Evolutionary conservation across 2,113 vertebrate genomes (phyloP).

Genomic region (Microtus ochrogaster): DNA sequence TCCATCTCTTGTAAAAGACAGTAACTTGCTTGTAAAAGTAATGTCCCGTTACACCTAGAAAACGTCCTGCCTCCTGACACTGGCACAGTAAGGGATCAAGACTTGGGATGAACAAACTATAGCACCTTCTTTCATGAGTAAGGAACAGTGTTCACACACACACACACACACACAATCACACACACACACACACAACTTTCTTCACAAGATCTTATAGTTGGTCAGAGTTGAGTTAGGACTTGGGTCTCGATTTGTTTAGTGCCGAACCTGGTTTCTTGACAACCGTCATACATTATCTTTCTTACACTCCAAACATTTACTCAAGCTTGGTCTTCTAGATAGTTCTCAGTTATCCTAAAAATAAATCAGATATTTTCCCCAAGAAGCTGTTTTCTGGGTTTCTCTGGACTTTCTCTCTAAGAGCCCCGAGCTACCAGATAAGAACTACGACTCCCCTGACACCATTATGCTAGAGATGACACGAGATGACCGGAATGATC

Average conservation of each 20-base stretch:
- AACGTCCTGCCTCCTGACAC: neutral
- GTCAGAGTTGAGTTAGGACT: neutral
- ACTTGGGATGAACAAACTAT: too few species aligned
- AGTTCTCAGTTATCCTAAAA: neutral
- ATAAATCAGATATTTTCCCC: neutral
- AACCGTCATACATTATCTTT: neutral
- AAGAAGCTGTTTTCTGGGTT: neutral
- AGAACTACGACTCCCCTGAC: neutral
- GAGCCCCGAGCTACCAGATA: neutral
- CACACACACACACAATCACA: neutral
- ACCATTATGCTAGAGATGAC: neutral
- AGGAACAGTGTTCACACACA: neutral
- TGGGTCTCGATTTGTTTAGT: neutral
- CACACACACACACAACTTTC: neutral
- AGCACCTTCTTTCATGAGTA: neutral
- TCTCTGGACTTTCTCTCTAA: neutral
- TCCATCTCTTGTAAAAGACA: neutral
- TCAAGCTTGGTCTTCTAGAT: neutral
- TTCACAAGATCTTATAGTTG: neutral
- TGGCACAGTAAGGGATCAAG: neutral
- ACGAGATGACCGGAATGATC: neutral
- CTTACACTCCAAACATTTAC: neutral
- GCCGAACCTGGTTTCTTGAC: neutral
- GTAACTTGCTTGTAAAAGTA: neutral
- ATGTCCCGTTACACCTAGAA: too few species aligned